These are phyloP conservation scores for Diarsia dahlii DNA, from an alignment of 2,888 invertebrate genomes.

Conservation along the genomic window DNA sequence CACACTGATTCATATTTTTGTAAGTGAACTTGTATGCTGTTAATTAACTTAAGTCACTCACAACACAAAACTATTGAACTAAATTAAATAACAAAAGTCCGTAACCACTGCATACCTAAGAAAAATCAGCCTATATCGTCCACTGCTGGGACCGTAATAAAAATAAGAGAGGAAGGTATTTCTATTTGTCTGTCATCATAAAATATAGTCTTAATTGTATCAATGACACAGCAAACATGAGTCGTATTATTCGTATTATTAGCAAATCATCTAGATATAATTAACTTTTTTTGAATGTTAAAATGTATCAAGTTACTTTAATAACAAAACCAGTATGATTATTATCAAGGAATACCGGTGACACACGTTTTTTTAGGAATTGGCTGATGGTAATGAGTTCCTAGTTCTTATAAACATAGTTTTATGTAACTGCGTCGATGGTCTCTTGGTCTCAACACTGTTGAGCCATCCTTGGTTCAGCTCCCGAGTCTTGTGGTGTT, in stretches of 20 bases:
- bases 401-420: background rate
- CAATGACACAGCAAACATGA: slow-evolving; percentile 9
- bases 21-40: background rate
- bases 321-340: slow-evolving; percentile 22
- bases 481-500: background rate
- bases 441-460: background rate
- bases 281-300: background rate
- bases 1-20: too few species aligned
- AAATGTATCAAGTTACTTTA: background rate
- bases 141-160: too few species aligned
- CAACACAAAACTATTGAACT: background rate
- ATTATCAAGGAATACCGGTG: background rate
- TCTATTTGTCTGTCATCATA: too few species aligned
- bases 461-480: background rate
- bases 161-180: too few species aligned
- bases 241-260: background rate
- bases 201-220: background rate
- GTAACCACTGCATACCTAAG: too few species aligned
- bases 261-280: too few species aligned
- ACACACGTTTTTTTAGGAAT: background rate
- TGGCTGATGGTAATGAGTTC: background rate
- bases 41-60: background rate
- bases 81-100: too few species aligned
- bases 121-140: too few species aligned
- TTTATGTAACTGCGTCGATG: background rate